Percentiles rank a stretch among this genome's conserved stretches.
These are phyloP conservation scores for Glaucopsyche alexis DNA, from an alignment of 2,888 invertebrate species.

Conservation along the genomic window DNA sequence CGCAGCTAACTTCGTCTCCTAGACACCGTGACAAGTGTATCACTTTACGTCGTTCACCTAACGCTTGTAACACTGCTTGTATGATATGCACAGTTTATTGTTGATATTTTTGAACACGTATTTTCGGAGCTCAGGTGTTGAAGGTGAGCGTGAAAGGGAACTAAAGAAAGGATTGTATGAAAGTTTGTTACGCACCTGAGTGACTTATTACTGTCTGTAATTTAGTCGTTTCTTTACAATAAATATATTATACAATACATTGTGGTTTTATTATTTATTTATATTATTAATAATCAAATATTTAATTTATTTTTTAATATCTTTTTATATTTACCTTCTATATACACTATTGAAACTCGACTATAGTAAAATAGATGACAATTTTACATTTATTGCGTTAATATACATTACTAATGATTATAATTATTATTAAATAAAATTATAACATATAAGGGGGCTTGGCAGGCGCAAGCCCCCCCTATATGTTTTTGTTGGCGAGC, in stretches of 20 bases:
- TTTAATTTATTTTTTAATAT: background rate
- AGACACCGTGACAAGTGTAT: background rate
- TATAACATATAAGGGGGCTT: no score
- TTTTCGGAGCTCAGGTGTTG: conserved; percentile 61
- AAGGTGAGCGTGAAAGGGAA: conserved; percentile 53
- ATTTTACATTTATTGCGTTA: no score
- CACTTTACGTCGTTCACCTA: conserved; percentile 32
- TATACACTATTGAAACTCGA: no score
- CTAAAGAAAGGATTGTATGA: conserved; percentile 51
- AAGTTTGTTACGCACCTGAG: conserved; percentile 52
- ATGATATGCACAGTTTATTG: conserved; percentile 66
- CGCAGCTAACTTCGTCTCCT: background rate
- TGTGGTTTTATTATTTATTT: conserved; percentile 34
- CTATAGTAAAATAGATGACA: no score
- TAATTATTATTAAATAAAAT: no score
- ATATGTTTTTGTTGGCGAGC: no score
- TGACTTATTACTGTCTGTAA: conserved; percentile 68
- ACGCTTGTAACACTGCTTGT: conserved; percentile 54
- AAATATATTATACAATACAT: conserved; percentile 53
- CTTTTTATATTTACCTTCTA: no score
- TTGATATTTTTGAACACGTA: conserved; percentile 67
- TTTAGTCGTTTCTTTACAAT: conserved; percentile 68
- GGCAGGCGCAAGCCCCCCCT: no score
- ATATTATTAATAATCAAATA: background rate
- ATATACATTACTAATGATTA: no score